Base-by-base conservation (phyloP, 2,797 vertebrate species). In the Ibycter americanus region DNA sequence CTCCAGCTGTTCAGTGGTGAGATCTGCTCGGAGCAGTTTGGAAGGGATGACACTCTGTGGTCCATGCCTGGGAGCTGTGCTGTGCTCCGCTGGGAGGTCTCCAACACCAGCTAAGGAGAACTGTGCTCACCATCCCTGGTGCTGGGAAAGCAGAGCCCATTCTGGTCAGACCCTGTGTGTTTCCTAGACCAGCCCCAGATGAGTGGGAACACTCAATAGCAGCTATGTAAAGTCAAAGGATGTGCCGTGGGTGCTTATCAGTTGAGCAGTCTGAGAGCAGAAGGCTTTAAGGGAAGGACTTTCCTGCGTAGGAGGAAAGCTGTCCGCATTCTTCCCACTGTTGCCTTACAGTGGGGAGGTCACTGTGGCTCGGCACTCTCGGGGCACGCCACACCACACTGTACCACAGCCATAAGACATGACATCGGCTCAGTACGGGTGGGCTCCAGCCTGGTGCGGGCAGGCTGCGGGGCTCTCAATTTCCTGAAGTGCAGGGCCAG, bases 1-100 rank as follows among this genome's bases (percentile, higher is more conserved):
- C 67, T 52, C 0, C 0, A 25, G 31, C 27, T 58, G 12, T 4
- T 79, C 18, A 3, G 4, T 3, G 44, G 11, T 9, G 29, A 61
- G 40, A 31, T n/a, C n/a, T 74, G 17, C n/a, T 42, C 0, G 0
- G 65, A 44, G 40, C 8, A 15, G 15, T 44, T 10, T 59, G 81
- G 38, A 40, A 22, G 5, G 26, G 23, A 26, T 27, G 51, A 34
- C 10, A 8, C 16, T 29, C 18, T 46, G 55, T 2, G 3, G 26
- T 15, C 54, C 3, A 0, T 6, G 36, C 58, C 63, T 49, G 56
- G 36, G 40, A 55, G 71, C 47, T 54, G 54, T 1, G 1, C 7
- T 4, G 1, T n/a, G 51, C 54, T 77, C 52, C 42, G 42, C 23
- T 15, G 42, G 40, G 31, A 54, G 42, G 11, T 31, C 47, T 77